Conservation (phyloP, 2,888 invertebrate species). For the Ditula angustiorana region DNA sequence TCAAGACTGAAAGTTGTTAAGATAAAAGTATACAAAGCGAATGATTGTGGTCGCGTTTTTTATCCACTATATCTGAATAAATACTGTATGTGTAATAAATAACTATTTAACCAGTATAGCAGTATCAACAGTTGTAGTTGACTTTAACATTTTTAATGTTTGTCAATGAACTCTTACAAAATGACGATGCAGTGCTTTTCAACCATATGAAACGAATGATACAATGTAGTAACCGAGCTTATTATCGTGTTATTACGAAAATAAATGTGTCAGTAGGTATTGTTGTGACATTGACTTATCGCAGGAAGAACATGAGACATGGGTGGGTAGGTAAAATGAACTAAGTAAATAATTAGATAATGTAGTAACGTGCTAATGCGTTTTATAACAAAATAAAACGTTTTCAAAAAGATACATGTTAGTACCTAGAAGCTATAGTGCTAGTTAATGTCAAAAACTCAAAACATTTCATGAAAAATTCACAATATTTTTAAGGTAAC, state of each 20-base stretch:
- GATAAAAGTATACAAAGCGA: too few species aligned
- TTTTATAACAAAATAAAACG: background rate
- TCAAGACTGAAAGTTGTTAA: too few species aligned
- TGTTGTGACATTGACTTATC: slow-evolving; percentile 46
- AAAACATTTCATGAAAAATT: too few species aligned
- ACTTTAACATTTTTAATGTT: background rate
- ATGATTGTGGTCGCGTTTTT: too few species aligned
- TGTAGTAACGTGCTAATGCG: background rate
- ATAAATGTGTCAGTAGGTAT: slow-evolving; percentile 18
- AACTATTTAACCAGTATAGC: too few species aligned
- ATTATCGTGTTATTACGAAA: slow-evolving; percentile 20
- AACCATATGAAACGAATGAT: background rate
- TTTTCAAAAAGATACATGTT: too few species aligned
- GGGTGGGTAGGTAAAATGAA: background rate
- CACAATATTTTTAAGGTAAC: too few species aligned
- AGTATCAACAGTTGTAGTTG: background rate
- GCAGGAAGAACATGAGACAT: slow-evolving; percentile 35
- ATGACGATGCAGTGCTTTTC: background rate
- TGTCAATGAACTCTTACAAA: background rate
- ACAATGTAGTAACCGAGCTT: slow-evolving; percentile 43
- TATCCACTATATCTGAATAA: too few species aligned
- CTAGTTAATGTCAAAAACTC: too few species aligned
- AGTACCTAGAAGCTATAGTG: too few species aligned
- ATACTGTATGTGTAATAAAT: too few species aligned
- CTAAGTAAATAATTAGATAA: background rate